phyloP scores from a whole-genome alignment of 2,888 invertebrate species.

The Drosophila limbata region DNA sequence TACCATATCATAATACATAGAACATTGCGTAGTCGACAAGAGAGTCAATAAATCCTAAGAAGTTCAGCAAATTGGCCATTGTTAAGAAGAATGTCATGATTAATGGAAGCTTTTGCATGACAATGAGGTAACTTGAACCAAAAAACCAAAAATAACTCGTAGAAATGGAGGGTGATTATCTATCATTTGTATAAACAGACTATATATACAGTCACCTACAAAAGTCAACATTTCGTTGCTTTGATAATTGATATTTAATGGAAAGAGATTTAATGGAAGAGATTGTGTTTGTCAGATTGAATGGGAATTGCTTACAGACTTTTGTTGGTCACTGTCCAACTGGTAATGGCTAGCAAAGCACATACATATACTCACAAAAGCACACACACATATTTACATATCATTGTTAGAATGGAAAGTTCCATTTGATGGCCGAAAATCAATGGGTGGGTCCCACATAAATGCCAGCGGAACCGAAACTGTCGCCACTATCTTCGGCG shows the following conservation, averaged over 20 bases:
- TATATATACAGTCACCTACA: constrained; percentile 10
- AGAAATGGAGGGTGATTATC: constrained; percentile 9
- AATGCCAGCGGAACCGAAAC: constrained; percentile 54
- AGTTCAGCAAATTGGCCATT: constrained; percentile 6
- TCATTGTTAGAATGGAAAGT: constrained; percentile 57
- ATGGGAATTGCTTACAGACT: neutral
- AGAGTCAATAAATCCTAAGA: neutral
- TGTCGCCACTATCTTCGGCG: constrained; percentile 66
- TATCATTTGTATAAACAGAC: constrained; percentile 10
- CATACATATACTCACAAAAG: constrained; percentile 8
- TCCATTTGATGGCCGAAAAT: constrained; percentile 67
- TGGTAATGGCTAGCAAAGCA: constrained; percentile 1
- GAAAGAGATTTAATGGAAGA: constrained; percentile 5
- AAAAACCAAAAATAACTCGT: constrained; percentile 1
- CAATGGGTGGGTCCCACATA: constrained; percentile 68
- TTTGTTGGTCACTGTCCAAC: constrained; percentile 9
- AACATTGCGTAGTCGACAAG: neutral
- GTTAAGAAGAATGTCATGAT: constrained; percentile 14
- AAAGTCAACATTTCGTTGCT: neutral
- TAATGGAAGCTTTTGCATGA: constrained; percentile 22
- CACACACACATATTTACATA: constrained; percentile 1
- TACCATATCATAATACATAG: constrained; percentile 1
- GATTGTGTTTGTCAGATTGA: constrained; percentile 1
- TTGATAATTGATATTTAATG: neutral
- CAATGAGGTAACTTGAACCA: constrained; percentile 10